Evolutionary conservation across 2,797 vertebrate genomes (phyloP).

Genomic region (Oreonectes daqikongensis): DNA sequence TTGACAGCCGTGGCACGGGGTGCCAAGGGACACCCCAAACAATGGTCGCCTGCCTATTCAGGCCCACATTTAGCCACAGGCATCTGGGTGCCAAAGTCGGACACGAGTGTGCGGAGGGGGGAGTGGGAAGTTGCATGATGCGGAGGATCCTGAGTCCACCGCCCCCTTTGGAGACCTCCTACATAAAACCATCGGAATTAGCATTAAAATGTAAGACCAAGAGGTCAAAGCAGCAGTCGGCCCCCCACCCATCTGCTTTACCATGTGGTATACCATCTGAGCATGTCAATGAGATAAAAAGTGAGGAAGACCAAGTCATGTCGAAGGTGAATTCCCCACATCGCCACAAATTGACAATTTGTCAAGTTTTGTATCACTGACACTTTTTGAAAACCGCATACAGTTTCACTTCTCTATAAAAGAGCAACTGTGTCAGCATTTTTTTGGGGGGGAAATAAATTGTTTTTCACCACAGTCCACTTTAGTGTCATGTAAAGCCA

Average conservation of each 20-base stretch:
- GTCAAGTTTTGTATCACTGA: constrained; percentile 9
- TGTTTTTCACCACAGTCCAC: background rate
- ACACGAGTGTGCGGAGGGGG: constrained; percentile 29
- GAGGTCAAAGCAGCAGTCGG: constrained; percentile 62
- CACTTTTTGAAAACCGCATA: background rate
- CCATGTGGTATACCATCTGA: constrained; percentile 59
- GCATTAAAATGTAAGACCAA: constrained; percentile 72
- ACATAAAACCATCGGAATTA: constrained; percentile 63
- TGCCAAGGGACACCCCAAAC: constrained; percentile 54
- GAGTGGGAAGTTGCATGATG: constrained; percentile 47
- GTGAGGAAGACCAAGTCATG: constrained; percentile 16
- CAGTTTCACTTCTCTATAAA: background rate
- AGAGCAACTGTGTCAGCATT: background rate
- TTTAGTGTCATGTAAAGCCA: background rate
- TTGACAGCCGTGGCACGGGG: constrained; percentile 50
- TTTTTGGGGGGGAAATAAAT: background rate
- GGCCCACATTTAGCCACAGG: constrained; percentile 40
- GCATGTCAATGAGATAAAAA: constrained; percentile 41
- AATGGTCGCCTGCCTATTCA: constrained; percentile 68
- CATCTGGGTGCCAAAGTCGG: constrained; percentile 45
- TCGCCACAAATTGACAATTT: constrained; percentile 36
- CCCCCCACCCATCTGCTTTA: constrained; percentile 72
- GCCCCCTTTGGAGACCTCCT: constrained; percentile 13
- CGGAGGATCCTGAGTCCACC: constrained; percentile 11
- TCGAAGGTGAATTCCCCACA: constrained; percentile 23